phyloP scores from a whole-genome alignment of 2,113 vertebrate species.

The Candoia aspera region DNA sequence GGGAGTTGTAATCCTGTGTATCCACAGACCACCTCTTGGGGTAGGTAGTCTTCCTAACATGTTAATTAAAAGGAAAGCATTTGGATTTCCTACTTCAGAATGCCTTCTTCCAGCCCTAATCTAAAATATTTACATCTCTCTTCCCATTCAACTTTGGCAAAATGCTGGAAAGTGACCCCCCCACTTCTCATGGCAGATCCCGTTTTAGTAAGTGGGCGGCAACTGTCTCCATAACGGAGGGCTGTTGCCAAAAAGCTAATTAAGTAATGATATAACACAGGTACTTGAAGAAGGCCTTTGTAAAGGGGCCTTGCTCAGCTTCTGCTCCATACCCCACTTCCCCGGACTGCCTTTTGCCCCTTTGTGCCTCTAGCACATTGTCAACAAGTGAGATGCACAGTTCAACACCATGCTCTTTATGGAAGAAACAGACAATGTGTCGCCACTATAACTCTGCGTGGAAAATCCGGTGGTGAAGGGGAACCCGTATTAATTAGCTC shows the following conservation, averaged over 20 bases:
- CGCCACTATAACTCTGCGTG: constrained; percentile 82
- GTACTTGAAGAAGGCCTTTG: constrained; percentile 62
- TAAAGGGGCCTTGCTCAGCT: constrained; percentile 4
- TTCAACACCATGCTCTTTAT: constrained; percentile 60
- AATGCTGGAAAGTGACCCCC: constrained; percentile 37
- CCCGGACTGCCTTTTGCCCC: constrained; percentile 48
- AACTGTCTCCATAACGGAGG: constrained; percentile 70
- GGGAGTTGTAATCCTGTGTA: background rate
- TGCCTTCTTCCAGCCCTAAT: background rate
- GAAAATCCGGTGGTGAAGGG: constrained; percentile 80
- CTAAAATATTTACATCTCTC: background rate
- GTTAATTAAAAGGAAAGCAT: background rate
- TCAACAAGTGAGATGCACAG: constrained; percentile 60
- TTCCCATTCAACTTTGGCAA: constrained; percentile 27
- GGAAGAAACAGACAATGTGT: constrained; percentile 77
- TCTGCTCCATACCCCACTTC: constrained; percentile 27
- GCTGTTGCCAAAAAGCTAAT: constrained; percentile 72
- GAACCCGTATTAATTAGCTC: constrained; percentile 73
- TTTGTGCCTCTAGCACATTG: constrained; percentile 60
- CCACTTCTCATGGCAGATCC: background rate
- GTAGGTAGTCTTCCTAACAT: background rate
- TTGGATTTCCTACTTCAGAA: background rate
- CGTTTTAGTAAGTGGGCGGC: constrained; percentile 63
- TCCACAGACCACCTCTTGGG: background rate
- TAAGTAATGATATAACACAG: constrained; percentile 71